Conservation (phyloP, 1,140 invertebrate species). For the Drosophila pachea region DNA sequence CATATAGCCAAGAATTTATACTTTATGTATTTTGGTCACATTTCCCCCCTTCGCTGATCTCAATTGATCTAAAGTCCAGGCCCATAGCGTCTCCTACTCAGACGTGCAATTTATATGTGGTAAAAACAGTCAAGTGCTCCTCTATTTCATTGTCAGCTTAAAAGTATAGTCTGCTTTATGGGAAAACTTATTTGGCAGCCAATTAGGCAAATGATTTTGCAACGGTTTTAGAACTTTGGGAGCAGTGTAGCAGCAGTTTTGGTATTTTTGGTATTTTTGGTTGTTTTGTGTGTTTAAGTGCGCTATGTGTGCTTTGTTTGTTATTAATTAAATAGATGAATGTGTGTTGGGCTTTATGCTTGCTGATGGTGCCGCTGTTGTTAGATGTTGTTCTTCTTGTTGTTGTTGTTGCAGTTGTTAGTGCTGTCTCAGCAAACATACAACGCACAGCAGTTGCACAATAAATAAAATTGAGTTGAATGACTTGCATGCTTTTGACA, state of each 20-base stretch:
- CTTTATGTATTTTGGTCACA: too few species aligned
- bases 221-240: neutral
- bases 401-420: constrained; percentile 14
- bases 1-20: too few species aligned
- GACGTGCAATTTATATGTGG: too few species aligned
- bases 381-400: constrained; percentile 10
- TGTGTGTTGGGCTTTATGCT: constrained; percentile 42
- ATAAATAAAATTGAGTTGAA: constrained; percentile 65
- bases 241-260: neutral
- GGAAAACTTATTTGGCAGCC: neutral
- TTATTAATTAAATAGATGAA: constrained; percentile 64
- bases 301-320: constrained; percentile 48
- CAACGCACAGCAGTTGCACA: constrained; percentile 44
- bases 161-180: too few species aligned
- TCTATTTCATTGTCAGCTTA: too few species aligned
- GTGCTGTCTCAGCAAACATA: constrained; percentile 38
- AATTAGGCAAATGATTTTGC: neutral
- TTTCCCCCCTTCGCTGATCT: too few species aligned
- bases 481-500: constrained; percentile 58
- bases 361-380: neutral
- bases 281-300: constrained; percentile 20
- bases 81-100: too few species aligned
- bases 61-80: too few species aligned
- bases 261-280: neutral
- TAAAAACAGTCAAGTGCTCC: too few species aligned